Base-by-base conservation (phyloP, 2,888 invertebrate species). In the Carterocephalus palaemon region DNA sequence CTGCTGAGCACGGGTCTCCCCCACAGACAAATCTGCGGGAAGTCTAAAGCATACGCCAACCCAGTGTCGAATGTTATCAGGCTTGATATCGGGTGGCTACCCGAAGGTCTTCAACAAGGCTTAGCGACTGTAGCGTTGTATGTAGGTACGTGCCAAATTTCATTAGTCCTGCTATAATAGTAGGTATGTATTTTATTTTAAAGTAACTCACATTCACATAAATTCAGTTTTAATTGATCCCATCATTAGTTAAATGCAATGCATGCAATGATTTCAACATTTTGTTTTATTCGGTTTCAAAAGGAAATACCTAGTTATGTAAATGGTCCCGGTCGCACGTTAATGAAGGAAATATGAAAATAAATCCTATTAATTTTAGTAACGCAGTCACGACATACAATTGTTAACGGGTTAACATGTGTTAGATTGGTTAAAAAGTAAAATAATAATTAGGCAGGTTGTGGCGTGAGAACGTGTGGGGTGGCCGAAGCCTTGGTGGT, bases 381-480 rank as follows among this genome's bases (percentile, higher is more conserved):
- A 78, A 71, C 57, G 49, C 49, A 58, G 67, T 74, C 80, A 79
- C 78, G 67, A 65, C 49, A 58, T 53, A 54, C 62, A 57, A 70
- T 69, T 64, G 67, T 72, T 69, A 68, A 65, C 67, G 60, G 51
- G 43, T 59, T 54, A 67, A 76, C 75, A 70, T 71, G 67, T 75
- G 70, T 73, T 67, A 69, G 60, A 46, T 66, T 58, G 64, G 70
- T 67, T 67, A 70, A 71, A 77, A 75, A 67, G 56, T 61, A 66
- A 75, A 79, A 78, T 76, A 77, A 76, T 82, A 82, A 81, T 84
- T 83, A 80, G 70, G 70, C 73, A 68, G 75, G 76, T 64, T 69
- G 65, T 73, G 70, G 72, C 80, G 83, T 84, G 85, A 76, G 85
- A 84, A 78, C 80, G 57, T 49, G 56, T 64, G 60, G 81, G 83